Conservation (phyloP, 2,888 invertebrate genomes). For the Lithophane ornitopus region DNA sequence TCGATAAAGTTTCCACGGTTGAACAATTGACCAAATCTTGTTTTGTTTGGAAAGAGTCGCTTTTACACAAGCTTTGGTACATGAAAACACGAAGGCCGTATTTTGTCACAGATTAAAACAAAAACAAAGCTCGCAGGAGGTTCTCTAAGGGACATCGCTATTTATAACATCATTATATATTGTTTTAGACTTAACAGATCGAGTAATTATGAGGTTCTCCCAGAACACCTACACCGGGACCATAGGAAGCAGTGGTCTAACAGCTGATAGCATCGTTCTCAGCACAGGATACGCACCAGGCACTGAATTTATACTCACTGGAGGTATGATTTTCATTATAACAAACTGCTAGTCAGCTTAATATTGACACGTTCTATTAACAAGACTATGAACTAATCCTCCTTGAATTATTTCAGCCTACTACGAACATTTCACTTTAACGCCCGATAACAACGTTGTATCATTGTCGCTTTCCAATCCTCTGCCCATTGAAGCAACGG, state of each 20-base stretch:
- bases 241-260: constrained; percentile 65
- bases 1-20: no score
- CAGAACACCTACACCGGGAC: constrained; percentile 76
- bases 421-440: constrained; percentile 67
- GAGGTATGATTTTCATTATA: constrained; percentile 70
- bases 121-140: neutral
- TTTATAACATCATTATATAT: neutral
- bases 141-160: constrained; percentile 37
- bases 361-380: neutral
- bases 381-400: neutral
- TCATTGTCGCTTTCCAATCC: constrained; percentile 62
- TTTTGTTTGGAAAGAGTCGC: no score
- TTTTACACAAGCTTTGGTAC: no score
- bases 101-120: neutral
- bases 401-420: constrained; percentile 71
- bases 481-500: constrained; percentile 67
- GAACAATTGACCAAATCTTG: no score
- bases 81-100: no score
- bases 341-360: neutral
- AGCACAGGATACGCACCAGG: constrained; percentile 72
- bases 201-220: constrained; percentile 74
- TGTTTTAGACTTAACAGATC: constrained; percentile 16
- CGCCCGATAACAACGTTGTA: constrained; percentile 65
- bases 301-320: constrained; percentile 73
- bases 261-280: constrained; percentile 71